Conservation (phyloP, 2,888 invertebrate species). For the Petrolisthes manimaculis region DNA sequence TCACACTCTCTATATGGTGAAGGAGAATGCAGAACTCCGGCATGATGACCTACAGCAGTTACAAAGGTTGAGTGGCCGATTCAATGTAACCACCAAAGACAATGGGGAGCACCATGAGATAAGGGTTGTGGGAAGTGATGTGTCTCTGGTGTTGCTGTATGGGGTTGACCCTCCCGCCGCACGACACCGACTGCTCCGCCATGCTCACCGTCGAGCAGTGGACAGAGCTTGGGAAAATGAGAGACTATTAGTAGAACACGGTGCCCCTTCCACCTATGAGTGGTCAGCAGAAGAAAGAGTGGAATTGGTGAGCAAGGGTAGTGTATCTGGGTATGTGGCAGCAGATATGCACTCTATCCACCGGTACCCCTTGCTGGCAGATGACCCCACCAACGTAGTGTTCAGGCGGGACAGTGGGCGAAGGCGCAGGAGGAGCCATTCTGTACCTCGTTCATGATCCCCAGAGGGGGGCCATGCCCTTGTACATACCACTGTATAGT, state of each 20-base stretch:
- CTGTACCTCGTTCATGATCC: conserved; percentile 59
- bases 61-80: conserved; percentile 81
- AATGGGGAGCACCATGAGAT: conserved; percentile 72
- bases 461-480: conserved; percentile 51
- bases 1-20: conserved; percentile 95
- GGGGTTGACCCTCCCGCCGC: conserved; percentile 61
- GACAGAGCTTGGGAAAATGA: conserved; percentile 61
- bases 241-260: conserved; percentile 58
- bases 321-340: conserved; percentile 56
- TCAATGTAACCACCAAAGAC: conserved; percentile 92
- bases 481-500: conserved; percentile 60
- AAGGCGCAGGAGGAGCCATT: conserved; percentile 56
- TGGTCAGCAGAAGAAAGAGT: conserved; percentile 65
- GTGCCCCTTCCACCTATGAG: conserved; percentile 55
- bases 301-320: conserved; percentile 59
- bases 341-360: conserved; percentile 65
- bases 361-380: conserved; percentile 65
- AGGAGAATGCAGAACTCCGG: conserved; percentile 77
- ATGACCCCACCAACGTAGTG: conserved; percentile 65
- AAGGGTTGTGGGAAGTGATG: conserved; percentile 60
- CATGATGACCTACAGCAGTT: conserved; percentile 91
- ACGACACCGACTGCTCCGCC: conserved; percentile 66
- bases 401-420: conserved; percentile 61
- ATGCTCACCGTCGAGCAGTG: conserved; percentile 64
- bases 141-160: conserved; percentile 61